A percentile compares a stretch with the other conserved stretches of the same genome.
Evolutionary conservation across 2,113 vertebrate genomes (phyloP).

Genomic region (Thalassarche chlororhynchos): DNA sequence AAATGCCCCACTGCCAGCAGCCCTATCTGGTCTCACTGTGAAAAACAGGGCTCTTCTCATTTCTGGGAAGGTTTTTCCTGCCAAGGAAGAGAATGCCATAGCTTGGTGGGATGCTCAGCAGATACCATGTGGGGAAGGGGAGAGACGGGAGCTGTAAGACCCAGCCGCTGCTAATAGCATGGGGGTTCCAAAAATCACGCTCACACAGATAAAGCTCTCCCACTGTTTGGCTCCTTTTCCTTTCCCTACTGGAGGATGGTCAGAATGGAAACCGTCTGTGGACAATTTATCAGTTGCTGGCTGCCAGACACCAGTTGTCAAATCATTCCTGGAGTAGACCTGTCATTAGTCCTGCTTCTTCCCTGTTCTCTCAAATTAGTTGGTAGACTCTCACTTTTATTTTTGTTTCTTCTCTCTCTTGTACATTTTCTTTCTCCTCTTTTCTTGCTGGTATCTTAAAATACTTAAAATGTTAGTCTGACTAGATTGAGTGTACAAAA

Average conservation of each 20-base stretch:
- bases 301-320: background rate
- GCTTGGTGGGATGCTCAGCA: background rate
- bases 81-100: background rate
- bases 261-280: background rate
- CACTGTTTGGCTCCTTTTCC: background rate
- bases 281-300: background rate
- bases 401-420: background rate
- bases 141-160: background rate
- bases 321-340: background rate
- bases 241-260: background rate
- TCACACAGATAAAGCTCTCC: background rate
- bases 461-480: background rate
- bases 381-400: background rate
- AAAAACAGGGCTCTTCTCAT: background rate
- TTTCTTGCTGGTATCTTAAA: background rate
- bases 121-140: background rate
- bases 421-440: background rate
- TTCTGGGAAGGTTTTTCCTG: background rate
- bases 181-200: background rate
- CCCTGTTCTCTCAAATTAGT: background rate
- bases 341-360: background rate
- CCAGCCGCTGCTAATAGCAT: background rate
- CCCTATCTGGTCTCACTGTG: background rate
- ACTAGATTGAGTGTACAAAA: background rate
- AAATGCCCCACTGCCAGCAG: background rate